Conservation (phyloP, 2,113 vertebrate genomes). For the Jaculus jaculus region DNA sequence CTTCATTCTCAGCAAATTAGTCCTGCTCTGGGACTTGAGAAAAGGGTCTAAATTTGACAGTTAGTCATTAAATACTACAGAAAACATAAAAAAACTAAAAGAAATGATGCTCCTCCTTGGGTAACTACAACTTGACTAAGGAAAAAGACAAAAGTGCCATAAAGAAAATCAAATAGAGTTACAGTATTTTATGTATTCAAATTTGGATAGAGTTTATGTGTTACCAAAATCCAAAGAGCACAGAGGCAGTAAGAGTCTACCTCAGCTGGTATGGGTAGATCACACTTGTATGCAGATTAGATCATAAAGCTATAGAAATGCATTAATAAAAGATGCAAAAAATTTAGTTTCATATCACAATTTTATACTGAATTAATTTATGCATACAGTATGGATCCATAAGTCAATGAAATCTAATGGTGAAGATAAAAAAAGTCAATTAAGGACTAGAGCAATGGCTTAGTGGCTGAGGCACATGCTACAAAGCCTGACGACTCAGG, state of each 20-base stretch:
- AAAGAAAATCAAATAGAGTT: background rate
- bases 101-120: background rate
- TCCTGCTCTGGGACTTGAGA: background rate
- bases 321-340: conserved; percentile 6
- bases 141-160: background rate
- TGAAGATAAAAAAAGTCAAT: background rate
- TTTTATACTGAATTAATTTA: conserved; percentile 44
- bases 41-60: background rate
- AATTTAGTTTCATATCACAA: conserved; percentile 17
- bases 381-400: background rate
- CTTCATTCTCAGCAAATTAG: background rate
- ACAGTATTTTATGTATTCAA: background rate
- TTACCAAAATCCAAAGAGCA: background rate
- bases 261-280: background rate
- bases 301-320: conserved; percentile 47
- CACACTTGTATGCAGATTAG: background rate
- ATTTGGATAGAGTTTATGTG: background rate
- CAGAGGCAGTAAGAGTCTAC: background rate
- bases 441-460: background rate
- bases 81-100: background rate
- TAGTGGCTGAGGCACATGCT: no score
- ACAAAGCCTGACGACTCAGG: no score
- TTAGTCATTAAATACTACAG: background rate
- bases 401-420: background rate
- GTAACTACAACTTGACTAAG: background rate